Evolutionary conservation across 2,113 vertebrate species (phyloP).

Genomic region (Charadrius vociferus): DNA sequence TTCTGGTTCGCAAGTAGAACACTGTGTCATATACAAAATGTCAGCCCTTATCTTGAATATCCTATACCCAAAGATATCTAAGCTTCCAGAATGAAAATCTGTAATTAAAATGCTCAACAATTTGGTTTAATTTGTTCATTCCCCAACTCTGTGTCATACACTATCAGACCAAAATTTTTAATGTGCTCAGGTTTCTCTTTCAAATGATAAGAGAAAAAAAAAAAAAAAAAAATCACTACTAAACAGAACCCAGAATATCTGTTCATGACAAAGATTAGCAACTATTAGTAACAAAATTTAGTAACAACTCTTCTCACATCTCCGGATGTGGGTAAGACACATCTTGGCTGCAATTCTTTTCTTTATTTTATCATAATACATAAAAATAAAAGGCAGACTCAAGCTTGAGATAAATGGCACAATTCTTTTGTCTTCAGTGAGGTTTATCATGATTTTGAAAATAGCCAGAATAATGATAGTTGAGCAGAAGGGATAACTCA

Average conservation of each 20-base stretch:
- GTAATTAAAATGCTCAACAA: background rate
- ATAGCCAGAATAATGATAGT: background rate
- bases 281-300: background rate
- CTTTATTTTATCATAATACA: background rate
- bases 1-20: accelerated
- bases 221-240: background rate
- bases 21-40: accelerated
- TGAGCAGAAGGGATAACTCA: too few relatives aligned
- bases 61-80: background rate
- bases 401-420: background rate
- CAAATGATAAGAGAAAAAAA: background rate
- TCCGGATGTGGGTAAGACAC: background rate
- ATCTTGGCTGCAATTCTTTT: background rate
- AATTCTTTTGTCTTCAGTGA: background rate
- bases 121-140: background rate
- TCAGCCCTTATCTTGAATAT: background rate
- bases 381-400: background rate
- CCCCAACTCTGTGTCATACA: accelerated
- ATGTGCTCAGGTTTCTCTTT: background rate
- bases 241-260: background rate
- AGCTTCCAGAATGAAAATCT: background rate
- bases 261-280: accelerated
- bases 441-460: background rate
- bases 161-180: background rate
- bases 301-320: background rate